Evolutionary conservation across 2,113 vertebrate genomes (phyloP).

Genomic region (Sinocyclocheilus anshuiensis): DNA sequence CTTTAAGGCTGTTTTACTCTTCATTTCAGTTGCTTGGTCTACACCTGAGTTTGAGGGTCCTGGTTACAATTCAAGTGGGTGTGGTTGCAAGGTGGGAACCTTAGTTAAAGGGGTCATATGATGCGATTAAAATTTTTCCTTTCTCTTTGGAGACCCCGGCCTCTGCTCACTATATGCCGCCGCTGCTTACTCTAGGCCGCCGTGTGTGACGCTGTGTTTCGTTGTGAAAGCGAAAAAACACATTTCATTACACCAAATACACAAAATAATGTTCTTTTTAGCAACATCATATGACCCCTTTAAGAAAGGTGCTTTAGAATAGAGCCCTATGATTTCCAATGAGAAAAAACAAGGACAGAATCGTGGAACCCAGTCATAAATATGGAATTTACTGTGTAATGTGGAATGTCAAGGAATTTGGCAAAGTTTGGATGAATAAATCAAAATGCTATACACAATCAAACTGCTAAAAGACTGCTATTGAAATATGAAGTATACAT

Average conservation of each 20-base stretch:
- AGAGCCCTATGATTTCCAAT: not conserved
- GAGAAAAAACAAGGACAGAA: not conserved
- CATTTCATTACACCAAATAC: no score
- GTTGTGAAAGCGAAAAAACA: no score
- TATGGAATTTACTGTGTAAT: not conserved
- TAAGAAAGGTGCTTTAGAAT: not conserved
- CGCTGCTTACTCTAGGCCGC: no score
- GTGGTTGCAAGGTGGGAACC: not conserved
- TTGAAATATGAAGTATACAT: no score
- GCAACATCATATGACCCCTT: no score
- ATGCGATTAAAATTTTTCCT: no score
- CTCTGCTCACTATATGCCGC: no score
- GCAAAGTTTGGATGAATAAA: not conserved
- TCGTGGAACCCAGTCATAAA: not conserved
- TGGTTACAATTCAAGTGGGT: not conserved
- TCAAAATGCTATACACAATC: not conserved
- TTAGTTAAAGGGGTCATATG: no score
- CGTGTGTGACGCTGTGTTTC: no score
- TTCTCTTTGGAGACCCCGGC: no score
- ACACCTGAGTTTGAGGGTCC: not conserved
- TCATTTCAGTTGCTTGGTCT: not conserved
- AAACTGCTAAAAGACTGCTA: no score
- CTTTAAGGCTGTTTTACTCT: not conserved
- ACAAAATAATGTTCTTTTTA: no score
- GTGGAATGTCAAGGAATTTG: not conserved